These are phyloP conservation scores for Numida meleagris DNA, from an alignment of 2,113 vertebrate species.

Conservation along the genomic window DNA sequence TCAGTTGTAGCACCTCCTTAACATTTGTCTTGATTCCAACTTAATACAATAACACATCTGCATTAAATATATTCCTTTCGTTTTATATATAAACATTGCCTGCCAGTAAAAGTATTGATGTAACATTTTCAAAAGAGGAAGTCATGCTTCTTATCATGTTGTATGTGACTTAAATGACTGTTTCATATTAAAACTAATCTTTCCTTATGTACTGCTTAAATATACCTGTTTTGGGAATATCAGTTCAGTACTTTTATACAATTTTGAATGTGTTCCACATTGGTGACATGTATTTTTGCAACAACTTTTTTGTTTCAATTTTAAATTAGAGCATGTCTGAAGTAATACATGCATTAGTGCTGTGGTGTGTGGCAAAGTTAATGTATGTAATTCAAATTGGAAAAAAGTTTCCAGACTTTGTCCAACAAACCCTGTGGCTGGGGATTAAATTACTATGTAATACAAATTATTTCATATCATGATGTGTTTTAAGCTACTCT, in stretches of 20 bases:
- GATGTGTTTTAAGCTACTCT: conserved; percentile 81
- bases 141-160: conserved; percentile 80
- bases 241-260: conserved; percentile 84
- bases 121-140: conserved; percentile 72
- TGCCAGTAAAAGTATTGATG: conserved; percentile 73
- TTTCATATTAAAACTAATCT: conserved; percentile 86
- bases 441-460: conserved; percentile 86
- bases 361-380: conserved; percentile 81
- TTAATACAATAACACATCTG: not conserved
- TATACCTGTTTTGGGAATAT: conserved; percentile 84
- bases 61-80: conserved; percentile 53
- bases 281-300: conserved; percentile 86
- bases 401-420: conserved; percentile 81
- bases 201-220: conserved; percentile 82
- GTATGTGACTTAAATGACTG: conserved; percentile 82
- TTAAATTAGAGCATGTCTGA: conserved; percentile 79
- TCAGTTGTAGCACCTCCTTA: conserved; percentile 49
- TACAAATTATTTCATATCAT: conserved; percentile 77
- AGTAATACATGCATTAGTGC: conserved; percentile 80
- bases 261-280: conserved; percentile 84
- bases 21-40: conserved; percentile 19
- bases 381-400: conserved; percentile 86
- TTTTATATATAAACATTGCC: conserved; percentile 73
- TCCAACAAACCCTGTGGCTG: conserved; percentile 77
- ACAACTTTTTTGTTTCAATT: conserved; percentile 69